Evolutionary conservation across 2,113 vertebrate genomes (phyloP), one percentile per base, ranked within the genome.

Genomic region (Monopterus albus): DNA sequence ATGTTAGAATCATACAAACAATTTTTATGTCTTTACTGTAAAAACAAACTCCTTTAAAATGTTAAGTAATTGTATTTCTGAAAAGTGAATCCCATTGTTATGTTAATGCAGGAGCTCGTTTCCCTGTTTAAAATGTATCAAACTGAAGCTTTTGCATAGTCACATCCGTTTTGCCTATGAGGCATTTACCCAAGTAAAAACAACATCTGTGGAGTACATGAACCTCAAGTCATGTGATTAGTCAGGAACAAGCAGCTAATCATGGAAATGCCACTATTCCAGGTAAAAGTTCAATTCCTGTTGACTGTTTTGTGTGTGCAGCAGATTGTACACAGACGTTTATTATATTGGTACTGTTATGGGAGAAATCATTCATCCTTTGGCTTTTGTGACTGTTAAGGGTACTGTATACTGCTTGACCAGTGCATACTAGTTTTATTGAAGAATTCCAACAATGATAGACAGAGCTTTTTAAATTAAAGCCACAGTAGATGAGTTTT

Each of bases 281-380:
- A 58, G 28, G 42, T 42, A 51, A 49, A 21, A 25, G 33, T 25
- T 29, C 6, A 40, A 25, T 69, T 46, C 29, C 65, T 7, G 26
- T 50, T 56, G 12, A 40, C 52, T 8, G 40, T 51, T 62, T 64
- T 53, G 45, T 65, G 26, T 74, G 35, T 61, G 42, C 36, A 55
- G 39, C 43, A 53, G 36, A 67, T 60, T 68, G 40, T 38, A 10
- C 39, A 38, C 10, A 60, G 46, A 65, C 74, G 25, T 62, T 51
- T 56, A 40, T 69, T 6, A 67, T 63, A 67, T 67, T 62, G 50
- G n/a, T 53, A 45, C n/a, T 25, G 40, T 77, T 50, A 68, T 64
- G 26, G 23, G 56, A 29, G 2, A 43, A 35, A 38, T 61, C 15
- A n/a, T 35, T 59, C 25, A 35, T 59, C 25, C 28, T 25, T 50